A percentile compares a stretch with the other conserved stretches of the same genome.
Evolutionary conservation across 2,888 invertebrate genomes (phyloP).

Genomic region (Pandemis cinnamomeana): DNA sequence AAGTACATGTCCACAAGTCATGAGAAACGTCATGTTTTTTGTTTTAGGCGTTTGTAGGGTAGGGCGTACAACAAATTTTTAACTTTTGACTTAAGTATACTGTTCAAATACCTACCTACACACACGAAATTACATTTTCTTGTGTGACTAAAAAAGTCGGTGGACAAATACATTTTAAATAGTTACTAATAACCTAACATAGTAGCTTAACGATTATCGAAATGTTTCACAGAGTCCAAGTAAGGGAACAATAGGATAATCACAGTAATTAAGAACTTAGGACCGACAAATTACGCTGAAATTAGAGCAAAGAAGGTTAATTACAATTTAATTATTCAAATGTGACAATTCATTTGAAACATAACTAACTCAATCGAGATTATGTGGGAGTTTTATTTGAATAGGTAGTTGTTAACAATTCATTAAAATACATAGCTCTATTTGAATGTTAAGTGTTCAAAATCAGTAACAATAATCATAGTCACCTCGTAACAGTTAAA

Average conservation of each 20-base stretch:
- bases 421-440: too few species aligned
- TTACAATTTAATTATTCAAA: background rate
- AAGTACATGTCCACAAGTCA: too few species aligned
- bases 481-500: background rate
- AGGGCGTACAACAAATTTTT: too few species aligned
- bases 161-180: background rate
- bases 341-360: slow-evolving; percentile 16
- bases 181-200: background rate
- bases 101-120: too few species aligned
- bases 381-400: background rate
- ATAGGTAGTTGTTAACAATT: too few species aligned
- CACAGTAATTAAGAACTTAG: slow-evolving; percentile 13
- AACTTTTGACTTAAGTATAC: too few species aligned
- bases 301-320: slow-evolving; percentile 17
- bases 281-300: slow-evolving; percentile 3
- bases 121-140: too few species aligned
- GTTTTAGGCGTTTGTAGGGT: too few species aligned
- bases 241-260: background rate
- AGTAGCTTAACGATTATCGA: background rate
- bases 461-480: too few species aligned
- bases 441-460: too few species aligned
- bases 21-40: too few species aligned
- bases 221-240: background rate
- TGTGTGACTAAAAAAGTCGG: too few species aligned
- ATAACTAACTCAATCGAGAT: slow-evolving; percentile 15